A percentile compares a stretch with the other conserved stretches of the same genome.
These are phyloP conservation scores for Scalopus aquaticus DNA, from an alignment of 2,113 vertebrate genomes.

Conservation along the genomic window DNA sequence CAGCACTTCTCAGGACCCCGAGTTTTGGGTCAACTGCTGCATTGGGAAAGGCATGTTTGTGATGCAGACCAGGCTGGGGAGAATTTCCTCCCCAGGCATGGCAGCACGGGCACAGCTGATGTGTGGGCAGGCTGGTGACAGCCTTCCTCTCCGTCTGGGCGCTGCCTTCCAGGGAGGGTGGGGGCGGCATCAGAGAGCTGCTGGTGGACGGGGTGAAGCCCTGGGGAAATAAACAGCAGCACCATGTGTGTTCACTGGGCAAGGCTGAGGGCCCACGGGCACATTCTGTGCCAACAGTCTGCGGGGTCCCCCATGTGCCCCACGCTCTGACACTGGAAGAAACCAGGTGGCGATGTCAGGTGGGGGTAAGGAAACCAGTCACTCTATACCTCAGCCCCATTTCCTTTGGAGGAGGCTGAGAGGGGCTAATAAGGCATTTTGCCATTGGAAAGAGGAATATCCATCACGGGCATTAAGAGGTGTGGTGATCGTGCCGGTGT, in stretches of 20 bases:
- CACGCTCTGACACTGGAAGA: background rate
- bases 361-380: background rate
- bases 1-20: background rate
- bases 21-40: background rate
- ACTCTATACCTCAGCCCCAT: background rate
- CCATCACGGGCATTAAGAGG: background rate
- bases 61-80: background rate
- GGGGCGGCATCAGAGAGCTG: background rate
- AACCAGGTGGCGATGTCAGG: background rate
- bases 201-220: background rate
- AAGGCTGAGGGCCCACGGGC: background rate
- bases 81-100: background rate
- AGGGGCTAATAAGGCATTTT: background rate
- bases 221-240: background rate
- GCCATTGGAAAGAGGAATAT: background rate
- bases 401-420: background rate
- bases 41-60: background rate
- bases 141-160: background rate
- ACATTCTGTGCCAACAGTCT: background rate
- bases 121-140: background rate
- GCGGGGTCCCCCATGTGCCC: background rate
- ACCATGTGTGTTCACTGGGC: background rate
- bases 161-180: background rate
- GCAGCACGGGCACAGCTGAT: background rate
- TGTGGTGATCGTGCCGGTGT: too few species aligned